Percentiles rank a stretch among this genome's conserved stretches.
Evolutionary conservation across 35 echinoderm and acorn worm genomes (phyloP).

Genomic region (Apostichopus californicus): DNA sequence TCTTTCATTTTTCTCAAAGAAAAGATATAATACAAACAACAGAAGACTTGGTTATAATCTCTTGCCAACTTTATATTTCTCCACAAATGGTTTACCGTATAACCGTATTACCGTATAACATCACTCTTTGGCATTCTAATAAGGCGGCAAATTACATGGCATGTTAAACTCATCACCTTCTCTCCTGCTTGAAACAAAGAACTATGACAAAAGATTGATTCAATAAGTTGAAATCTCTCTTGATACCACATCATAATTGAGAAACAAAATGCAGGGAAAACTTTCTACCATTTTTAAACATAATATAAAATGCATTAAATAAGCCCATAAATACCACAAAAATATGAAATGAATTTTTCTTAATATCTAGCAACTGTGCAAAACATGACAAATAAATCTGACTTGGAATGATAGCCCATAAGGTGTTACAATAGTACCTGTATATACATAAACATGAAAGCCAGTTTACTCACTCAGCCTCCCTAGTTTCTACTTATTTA

Average conservation of each 20-base stretch:
- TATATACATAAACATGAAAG: background rate
- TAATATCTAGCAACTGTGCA: background rate
- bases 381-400: background rate
- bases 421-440: background rate
- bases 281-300: background rate
- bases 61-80: background rate
- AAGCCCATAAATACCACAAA: constrained; percentile 1
- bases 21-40: no score
- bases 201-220: no score
- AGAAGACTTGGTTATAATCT: no score
- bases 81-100: background rate
- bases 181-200: no score
- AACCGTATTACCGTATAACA: background rate
- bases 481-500: background rate
- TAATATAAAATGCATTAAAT: background rate
- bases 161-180: no score
- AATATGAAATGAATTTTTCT: background rate
- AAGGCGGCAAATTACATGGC: background rate
- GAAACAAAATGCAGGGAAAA: background rate
- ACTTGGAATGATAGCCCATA: constrained; percentile 3
- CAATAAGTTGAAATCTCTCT: no score
- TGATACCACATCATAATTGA: background rate
- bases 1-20: no score
- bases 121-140: background rate
- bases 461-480: background rate